Evolutionary conservation across 2,113 vertebrate genomes (phyloP).

Genomic region (Misgurnus mizolepis): DNA sequence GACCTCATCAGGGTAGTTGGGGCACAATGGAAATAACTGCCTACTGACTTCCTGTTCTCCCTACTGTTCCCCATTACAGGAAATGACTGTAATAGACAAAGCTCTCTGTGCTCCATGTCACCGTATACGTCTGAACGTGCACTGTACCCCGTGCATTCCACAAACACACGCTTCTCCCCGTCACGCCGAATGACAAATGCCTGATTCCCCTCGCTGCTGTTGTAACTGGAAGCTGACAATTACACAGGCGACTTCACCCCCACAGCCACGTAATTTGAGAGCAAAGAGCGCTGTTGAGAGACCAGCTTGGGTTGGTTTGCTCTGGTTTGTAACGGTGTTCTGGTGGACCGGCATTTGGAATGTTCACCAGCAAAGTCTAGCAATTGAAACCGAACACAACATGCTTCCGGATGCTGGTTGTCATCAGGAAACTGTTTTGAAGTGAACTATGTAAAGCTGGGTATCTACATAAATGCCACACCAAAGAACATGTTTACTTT

Average conservation of each 20-base stretch:
- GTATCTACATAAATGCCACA: not conserved
- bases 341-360: no score
- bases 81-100: slow-evolving; percentile 43
- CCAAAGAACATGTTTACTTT: slow-evolving; percentile 32
- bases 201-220: not conserved
- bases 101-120: slow-evolving; percentile 9
- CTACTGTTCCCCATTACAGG: slow-evolving; percentile 49
- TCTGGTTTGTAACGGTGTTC: no score
- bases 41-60: slow-evolving; percentile 57
- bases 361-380: no score
- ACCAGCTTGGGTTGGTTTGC: no score
- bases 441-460: not conserved
- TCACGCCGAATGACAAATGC: slow-evolving; percentile 4
- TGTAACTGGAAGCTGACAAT: slow-evolving; percentile 11
- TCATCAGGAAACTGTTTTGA: not conserved
- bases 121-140: not conserved
- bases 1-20: slow-evolving; percentile 49
- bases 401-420: no score
- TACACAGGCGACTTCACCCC: not conserved
- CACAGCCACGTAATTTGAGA: not conserved
- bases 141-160: not conserved
- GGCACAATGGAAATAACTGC: slow-evolving; percentile 59
- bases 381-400: no score
- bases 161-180: not conserved
- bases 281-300: not conserved